Evolutionary conservation across 2,113 vertebrate species (phyloP).

Genomic region (Climacteris rufus): DNA sequence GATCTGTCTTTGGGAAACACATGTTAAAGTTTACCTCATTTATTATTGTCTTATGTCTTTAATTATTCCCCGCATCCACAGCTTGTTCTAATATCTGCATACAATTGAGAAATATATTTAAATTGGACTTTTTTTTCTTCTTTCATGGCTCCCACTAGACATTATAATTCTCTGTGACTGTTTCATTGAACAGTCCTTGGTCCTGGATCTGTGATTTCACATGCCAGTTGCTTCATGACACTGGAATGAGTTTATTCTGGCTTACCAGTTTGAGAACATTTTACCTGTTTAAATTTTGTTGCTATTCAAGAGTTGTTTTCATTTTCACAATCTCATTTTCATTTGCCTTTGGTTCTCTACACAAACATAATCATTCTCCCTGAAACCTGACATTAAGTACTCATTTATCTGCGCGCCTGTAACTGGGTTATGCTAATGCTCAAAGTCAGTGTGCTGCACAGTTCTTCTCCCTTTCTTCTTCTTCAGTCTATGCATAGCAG

Average conservation of each 20-base stretch:
- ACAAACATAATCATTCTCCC: not conserved
- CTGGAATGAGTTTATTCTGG: not conserved
- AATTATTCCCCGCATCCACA: not conserved
- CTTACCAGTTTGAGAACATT: not conserved
- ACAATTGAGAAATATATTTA: not conserved
- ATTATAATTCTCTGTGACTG: not conserved
- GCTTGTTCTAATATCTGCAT: not conserved
- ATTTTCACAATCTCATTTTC: not conserved
- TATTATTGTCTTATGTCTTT: not conserved
- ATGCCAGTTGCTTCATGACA: not conserved
- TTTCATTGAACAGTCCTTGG: not conserved
- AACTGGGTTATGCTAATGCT: not conserved
- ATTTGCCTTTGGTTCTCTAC: not conserved
- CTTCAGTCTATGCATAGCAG: not conserved
- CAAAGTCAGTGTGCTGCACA: not conserved
- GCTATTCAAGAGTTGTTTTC: not conserved
- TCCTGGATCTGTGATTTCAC: not conserved
- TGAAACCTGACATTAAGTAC: not conserved
- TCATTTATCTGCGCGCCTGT: not conserved
- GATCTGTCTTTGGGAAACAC: not conserved
- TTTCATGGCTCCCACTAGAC: not conserved
- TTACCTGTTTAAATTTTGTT: not conserved
- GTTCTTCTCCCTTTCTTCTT: not conserved
- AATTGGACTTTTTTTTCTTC: not conserved
- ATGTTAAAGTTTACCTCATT: not conserved